Conservation (phyloP, 2,888 invertebrate species). For the Phyto melanocephala region DNA sequence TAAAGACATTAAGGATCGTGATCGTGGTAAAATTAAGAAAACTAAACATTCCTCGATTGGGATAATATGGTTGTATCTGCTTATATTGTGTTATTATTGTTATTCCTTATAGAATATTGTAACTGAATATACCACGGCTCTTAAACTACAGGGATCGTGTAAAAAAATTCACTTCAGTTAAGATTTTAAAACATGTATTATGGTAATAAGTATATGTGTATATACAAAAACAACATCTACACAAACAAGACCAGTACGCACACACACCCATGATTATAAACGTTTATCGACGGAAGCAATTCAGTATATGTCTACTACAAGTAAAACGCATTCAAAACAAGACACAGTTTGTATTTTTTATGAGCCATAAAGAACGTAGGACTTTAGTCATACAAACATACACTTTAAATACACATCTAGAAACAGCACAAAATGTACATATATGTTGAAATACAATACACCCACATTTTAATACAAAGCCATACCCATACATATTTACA, state of each 20-base stretch:
- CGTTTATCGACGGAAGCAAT: constrained; percentile 24
- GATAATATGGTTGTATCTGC: too few relatives aligned
- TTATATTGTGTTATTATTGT: too few relatives aligned
- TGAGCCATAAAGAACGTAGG: constrained; percentile 41
- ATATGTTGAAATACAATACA: neutral
- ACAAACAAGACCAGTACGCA: neutral
- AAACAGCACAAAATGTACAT: too few relatives aligned
- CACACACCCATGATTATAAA: neutral
- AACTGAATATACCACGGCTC: too few relatives aligned
- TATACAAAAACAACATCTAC: too few relatives aligned
- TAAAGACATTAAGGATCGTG: too few relatives aligned
- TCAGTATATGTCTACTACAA: constrained; percentile 11
- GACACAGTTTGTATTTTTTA: constrained; percentile 31
- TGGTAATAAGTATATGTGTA: neutral
- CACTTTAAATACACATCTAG: neutral
- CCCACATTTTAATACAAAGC: neutral
- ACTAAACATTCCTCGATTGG: too few relatives aligned
- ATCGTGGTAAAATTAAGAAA: too few relatives aligned
- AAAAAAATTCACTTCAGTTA: neutral
- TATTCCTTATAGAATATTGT: too few relatives aligned
- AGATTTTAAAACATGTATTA: neutral
- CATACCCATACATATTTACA: too few relatives aligned
- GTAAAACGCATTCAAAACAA: constrained; percentile 30
- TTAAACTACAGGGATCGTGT: too few relatives aligned
- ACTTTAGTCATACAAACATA: neutral